These are phyloP conservation scores for Papilio machaon DNA, from an alignment of 1,140 invertebrate genomes.

Conservation along the genomic window DNA sequence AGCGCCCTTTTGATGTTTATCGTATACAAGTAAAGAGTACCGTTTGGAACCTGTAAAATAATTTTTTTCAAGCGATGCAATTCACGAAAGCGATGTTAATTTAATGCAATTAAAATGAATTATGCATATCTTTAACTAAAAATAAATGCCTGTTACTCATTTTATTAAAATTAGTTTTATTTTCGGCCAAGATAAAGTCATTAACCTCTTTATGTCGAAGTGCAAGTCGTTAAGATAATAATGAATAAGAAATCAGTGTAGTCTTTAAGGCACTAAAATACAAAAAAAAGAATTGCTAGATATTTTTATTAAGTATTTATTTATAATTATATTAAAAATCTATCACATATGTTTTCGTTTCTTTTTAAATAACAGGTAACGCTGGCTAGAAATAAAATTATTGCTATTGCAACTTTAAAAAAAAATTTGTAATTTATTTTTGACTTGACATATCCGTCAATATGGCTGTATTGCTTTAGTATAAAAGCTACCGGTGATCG, in stretches of 20 bases:
- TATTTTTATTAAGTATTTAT: not conserved
- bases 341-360: not conserved
- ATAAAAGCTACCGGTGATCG: conserved; percentile 41
- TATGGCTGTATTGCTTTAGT: conserved; percentile 41
- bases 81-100: conserved; percentile 13
- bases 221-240: not conserved
- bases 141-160: not conserved
- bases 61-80: conserved; percentile 21
- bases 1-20: conserved; percentile 26
- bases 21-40: conserved; percentile 12
- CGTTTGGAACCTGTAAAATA: conserved; percentile 11
- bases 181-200: not conserved
- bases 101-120: conserved; percentile 30
- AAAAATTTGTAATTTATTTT: conserved; percentile 25
- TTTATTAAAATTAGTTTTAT: conserved; percentile 10
- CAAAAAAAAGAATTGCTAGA: not conserved
- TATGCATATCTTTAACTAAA: not conserved
- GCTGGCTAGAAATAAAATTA: not conserved
- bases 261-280: not conserved
- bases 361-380: not conserved
- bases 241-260: not conserved
- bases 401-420: conserved; percentile 11
- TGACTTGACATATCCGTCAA: conserved; percentile 21
- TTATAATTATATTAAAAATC: too few relatives aligned
- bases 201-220: conserved; percentile 1